Evolutionary conservation across 2,797 vertebrate genomes (phyloP).

Genomic region (Enteromius paludinosus): DNA sequence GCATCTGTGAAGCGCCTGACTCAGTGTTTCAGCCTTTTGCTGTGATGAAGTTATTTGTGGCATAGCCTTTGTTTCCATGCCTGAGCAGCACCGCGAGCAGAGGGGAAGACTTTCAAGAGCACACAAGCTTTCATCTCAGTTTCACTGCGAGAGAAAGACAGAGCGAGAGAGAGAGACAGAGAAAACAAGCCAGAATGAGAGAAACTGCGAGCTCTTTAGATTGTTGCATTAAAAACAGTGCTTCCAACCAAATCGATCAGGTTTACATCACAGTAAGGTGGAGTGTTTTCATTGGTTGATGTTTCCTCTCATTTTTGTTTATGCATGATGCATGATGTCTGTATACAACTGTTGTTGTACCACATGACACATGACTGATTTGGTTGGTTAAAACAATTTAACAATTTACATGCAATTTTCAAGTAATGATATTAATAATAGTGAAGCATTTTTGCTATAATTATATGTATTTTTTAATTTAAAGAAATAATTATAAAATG

Average conservation of each 20-base stretch:
- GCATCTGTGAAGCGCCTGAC: slow-evolving; percentile 41
- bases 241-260: slow-evolving; percentile 4
- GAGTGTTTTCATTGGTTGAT: background rate
- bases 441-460: background rate
- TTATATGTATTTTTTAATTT: background rate
- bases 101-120: slow-evolving; percentile 69
- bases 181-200: slow-evolving; percentile 40
- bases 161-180: slow-evolving; percentile 52
- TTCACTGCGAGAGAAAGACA: slow-evolving; percentile 59
- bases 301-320: background rate
- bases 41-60: slow-evolving; percentile 55
- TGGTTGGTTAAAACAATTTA: background rate
- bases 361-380: background rate
- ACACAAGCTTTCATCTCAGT: slow-evolving; percentile 73
- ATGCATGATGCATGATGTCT: background rate
- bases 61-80: slow-evolving; percentile 44
- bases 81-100: slow-evolving; percentile 39
- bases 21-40: slow-evolving; percentile 29
- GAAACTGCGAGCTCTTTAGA: background rate
- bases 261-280: background rate
- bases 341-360: background rate
- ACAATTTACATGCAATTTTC: background rate
- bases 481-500: background rate
- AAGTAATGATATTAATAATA: background rate
- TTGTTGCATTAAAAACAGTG: slow-evolving; percentile 23